Evolutionary conservation across 2,888 invertebrate genomes (phyloP), one percentile per base, ranked within the genome.

Genomic region (Cotesia congregata): DNA sequence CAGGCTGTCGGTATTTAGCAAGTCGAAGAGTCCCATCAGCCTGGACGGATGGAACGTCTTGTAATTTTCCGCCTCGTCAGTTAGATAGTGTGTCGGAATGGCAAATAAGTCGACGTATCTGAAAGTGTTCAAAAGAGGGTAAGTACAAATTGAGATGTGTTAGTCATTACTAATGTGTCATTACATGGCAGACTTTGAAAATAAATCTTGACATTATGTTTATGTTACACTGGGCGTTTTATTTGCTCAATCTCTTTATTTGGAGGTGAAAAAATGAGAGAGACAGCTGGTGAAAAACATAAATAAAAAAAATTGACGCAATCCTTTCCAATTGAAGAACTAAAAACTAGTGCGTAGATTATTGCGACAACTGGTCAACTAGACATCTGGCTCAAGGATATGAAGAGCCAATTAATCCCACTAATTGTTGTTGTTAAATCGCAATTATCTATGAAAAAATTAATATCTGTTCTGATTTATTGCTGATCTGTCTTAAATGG

Each of bases 1-100:
- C 68, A 95, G 91, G 67, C 94, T 95, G 87, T 95, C 95, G 85
- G 94, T 93, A 83, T 95, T 95, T 87, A 94, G 92, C 91, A 94
- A 93, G 83, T 95, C 95, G 91, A 94, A 94, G 69, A 94, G 87
- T 0, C 95, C 95, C 86, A 94, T 94, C 81, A 95, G 88, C 76
- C 95, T 90, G 83, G 94, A 94, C 0, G 94, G 94, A 86, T 95
- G 95, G 86, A 93, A 95, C 1, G 95, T 94, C 30, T 87, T 85
- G 75, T 88, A 89, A n/a, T 83, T 81, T 89, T 93, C 93, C 84
- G 93, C 93, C 84, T 92, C 91, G 82, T 93, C 92, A 60, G 92
- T 92, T 88, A 95, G 86, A 69, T 93, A 93, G 82, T 94, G 93
- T 0, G 94, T 94, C 83, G 94, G 91, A 68, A 94, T 90, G 83